Base-by-base conservation (phyloP, 2,888 invertebrate genomes). In the Melanostoma scalare region DNA sequence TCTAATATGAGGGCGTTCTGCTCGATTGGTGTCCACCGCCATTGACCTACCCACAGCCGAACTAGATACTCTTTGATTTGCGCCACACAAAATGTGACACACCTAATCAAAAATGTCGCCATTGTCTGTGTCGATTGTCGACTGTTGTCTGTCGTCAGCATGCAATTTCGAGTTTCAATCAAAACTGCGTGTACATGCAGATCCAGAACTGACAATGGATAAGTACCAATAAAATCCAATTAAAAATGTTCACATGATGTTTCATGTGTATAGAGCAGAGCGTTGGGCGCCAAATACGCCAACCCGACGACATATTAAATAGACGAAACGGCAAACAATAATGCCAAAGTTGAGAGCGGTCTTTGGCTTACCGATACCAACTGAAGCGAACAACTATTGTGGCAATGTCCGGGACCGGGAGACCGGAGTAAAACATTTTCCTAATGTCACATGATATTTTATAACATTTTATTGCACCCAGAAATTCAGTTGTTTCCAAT, bases 121-220 rank as follows among this genome's bases (percentile, higher is more conserved):
- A 82, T 82, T 82, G 77, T 82, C 63, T 63, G 63, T 61, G 53
- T 48, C 44, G 60, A 20, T 1, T 20, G 20, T 20, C 20, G 20
- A 20, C 20, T 20, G 20, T 20, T 20, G 20, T 20, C 20, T 20
- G 20, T 42, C 50, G 61, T 48, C 60, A 53, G 67, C 77, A 72
- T 77, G 72, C 81, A 82, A 73, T 82, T 82, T 77, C 72, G 58
- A 68, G 72, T 77, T 82, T 82, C 77, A 77, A 82, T 82, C 77
- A 82, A 77, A 53, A 73, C 46, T 58, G 52, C 50, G 67, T 79
- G 82, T 60, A 58, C 72, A 72, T 79, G 72, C 75, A 73, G 60
- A 76, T 68, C 52, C 10, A 52, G 55, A 69, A 82, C 82, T 85
- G 85, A 86, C 88, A 89, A 89, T 52, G 67, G 38, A 58, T 72